phyloP scores from a whole-genome alignment of 2,888 invertebrate species.

The Luffia ferchaultella region DNA sequence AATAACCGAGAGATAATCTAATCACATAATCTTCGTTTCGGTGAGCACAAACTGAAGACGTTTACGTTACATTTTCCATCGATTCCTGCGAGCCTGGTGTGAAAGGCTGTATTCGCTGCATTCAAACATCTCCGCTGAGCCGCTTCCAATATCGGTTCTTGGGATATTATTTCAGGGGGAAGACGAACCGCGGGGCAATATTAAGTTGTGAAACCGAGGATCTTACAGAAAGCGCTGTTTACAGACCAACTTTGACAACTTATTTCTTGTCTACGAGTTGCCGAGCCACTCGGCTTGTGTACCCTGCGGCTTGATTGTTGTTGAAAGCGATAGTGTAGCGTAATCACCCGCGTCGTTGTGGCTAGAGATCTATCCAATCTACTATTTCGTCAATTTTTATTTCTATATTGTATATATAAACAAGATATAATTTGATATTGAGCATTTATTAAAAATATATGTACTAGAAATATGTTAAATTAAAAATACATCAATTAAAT shows the following conservation, averaged over 20 bases:
- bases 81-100: constrained; percentile 24
- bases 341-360: too few relatives aligned
- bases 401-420: too few relatives aligned
- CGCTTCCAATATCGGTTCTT: constrained; percentile 45
- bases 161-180: constrained; percentile 54
- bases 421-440: too few relatives aligned
- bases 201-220: constrained; percentile 60
- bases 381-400: too few relatives aligned
- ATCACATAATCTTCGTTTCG: constrained; percentile 16
- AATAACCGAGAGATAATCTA: background rate
- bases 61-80: constrained; percentile 44
- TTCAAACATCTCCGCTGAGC: constrained; percentile 40
- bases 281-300: constrained; percentile 51
- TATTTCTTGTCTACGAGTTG: constrained; percentile 58
- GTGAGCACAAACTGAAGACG: constrained; percentile 46
- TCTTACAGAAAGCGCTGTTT: constrained; percentile 54
- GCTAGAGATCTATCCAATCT: too few relatives aligned
- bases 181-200: constrained; percentile 39
- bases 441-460: too few relatives aligned
- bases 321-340: constrained; percentile 26
- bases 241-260: constrained; percentile 62
- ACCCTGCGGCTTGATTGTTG: constrained; percentile 43
- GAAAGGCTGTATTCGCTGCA: constrained; percentile 28
- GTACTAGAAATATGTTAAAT: too few relatives aligned
- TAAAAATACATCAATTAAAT: too few relatives aligned